Conservation (phyloP, 2,888 invertebrate species). For the Hirtodrosophila confusa region DNA sequence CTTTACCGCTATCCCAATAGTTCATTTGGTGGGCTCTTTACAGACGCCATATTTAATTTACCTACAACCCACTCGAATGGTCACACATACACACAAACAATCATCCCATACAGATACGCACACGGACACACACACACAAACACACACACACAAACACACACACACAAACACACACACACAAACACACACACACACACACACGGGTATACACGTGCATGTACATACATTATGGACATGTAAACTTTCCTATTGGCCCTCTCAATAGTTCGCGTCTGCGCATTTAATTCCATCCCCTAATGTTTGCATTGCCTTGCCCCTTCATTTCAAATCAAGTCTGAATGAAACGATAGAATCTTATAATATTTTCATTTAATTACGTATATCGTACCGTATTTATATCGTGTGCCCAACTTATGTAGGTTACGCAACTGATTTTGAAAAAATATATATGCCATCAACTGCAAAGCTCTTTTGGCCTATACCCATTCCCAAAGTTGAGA, state of each 20-base stretch:
- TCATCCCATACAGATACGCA: constrained; percentile 6
- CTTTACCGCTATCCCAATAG: constrained; percentile 2
- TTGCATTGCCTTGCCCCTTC: constrained; percentile 27
- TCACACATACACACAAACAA: constrained; percentile 8
- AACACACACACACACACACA: constrained; percentile 4
- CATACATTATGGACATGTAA: constrained; percentile 32
- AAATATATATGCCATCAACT: too few relatives aligned
- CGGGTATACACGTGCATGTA: constrained; percentile 8
- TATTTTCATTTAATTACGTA: neutral
- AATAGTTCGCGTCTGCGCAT: constrained; percentile 61
- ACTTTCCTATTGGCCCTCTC: constrained; percentile 71
- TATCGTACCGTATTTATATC: constrained; percentile 1
- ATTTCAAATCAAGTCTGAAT: constrained; percentile 10
- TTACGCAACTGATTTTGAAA: neutral
- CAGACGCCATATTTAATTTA: constrained; percentile 73
- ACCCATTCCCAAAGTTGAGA: too few relatives aligned
- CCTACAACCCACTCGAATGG: constrained; percentile 40
- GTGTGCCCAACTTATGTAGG: neutral
- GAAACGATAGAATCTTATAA: constrained; percentile 3
- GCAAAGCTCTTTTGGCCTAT: too few relatives aligned
- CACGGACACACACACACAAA: constrained; percentile 21
- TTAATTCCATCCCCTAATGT: constrained; percentile 48
- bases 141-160: constrained; percentile 5
- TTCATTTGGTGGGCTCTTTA: constrained; percentile 40
- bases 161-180: constrained; percentile 19